Conservation (phyloP, 2,888 invertebrate genomes). For the Smittia aterrima region DNA sequence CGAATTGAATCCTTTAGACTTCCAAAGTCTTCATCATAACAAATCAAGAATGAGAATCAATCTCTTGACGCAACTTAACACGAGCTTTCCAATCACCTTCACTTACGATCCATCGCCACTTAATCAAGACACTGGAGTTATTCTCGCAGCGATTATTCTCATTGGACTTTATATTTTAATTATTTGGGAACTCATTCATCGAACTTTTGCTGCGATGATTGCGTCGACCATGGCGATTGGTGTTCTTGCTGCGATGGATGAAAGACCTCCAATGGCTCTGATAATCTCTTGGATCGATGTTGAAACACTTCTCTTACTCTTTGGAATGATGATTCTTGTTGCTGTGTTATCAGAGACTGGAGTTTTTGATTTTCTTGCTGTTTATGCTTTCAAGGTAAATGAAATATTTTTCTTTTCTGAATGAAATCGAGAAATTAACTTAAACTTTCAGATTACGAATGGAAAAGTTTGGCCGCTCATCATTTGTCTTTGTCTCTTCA, state of each 20-base stretch:
- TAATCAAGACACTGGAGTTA: constrained; percentile 62
- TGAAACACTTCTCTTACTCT: constrained; percentile 62
- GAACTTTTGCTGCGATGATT: constrained; percentile 66
- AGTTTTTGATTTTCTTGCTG: constrained; percentile 67
- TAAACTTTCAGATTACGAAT: constrained; percentile 58
- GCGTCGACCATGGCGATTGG: constrained; percentile 65
- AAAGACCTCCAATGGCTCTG: constrained; percentile 62
- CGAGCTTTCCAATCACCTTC: constrained; percentile 50
- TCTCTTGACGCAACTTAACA: constrained; percentile 14
- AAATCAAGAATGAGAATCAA: constrained; percentile 23
- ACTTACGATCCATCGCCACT: constrained; percentile 61
- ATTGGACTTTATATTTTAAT: constrained; percentile 69
- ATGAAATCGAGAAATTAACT: background rate
- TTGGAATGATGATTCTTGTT: constrained; percentile 71
- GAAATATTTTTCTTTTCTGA: constrained; percentile 42
- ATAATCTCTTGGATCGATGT: constrained; percentile 67
- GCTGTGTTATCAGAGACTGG: constrained; percentile 68
- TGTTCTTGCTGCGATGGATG: constrained; percentile 60
- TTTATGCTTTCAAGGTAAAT: constrained; percentile 62
- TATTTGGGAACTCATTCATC: constrained; percentile 72
- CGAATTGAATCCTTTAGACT: background rate
- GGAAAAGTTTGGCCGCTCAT: constrained; percentile 66
- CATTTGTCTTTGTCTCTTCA: constrained; percentile 62
- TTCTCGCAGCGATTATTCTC: constrained; percentile 66
- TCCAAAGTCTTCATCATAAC: background rate